A percentile compares a stretch with the other conserved stretches of the same genome.
Evolutionary conservation across 2,113 vertebrate species (phyloP).

Genomic region (Salvator merianae): DNA sequence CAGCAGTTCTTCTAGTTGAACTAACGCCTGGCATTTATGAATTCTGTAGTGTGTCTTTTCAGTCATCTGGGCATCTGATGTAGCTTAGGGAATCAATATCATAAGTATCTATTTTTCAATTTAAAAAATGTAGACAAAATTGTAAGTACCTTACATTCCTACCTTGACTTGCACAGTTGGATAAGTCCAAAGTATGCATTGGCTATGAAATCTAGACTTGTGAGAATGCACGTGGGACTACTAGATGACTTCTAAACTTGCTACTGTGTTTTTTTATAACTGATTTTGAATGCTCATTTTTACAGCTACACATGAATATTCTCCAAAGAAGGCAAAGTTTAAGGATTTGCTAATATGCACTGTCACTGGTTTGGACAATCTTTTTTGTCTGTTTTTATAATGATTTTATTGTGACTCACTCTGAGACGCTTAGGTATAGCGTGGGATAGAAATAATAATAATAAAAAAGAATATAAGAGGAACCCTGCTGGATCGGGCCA

Average conservation of each 20-base stretch:
- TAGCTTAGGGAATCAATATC: constrained; percentile 17
- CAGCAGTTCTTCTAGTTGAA: constrained; percentile 52
- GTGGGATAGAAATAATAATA: no score
- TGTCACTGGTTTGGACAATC: no score
- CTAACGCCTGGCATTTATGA: constrained; percentile 43
- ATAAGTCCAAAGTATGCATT: constrained; percentile 34
- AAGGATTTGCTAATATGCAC: no score
- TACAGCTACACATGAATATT: not conserved
- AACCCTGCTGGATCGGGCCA: no score
- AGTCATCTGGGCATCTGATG: constrained; percentile 40
- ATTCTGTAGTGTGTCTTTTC: constrained; percentile 59
- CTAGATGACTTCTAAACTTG: constrained; percentile 29
- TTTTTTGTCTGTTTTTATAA: no score
- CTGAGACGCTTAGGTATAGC: no score
- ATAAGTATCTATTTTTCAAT: constrained; percentile 37
- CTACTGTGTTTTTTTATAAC: constrained; percentile 29
- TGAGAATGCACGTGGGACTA: not conserved
- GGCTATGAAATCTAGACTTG: constrained; percentile 40
- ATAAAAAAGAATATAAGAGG: no score
- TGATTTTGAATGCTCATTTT: constrained; percentile 26
- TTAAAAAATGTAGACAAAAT: constrained; percentile 36
- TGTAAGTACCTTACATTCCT: constrained; percentile 33
- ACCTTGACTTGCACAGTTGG: constrained; percentile 60
- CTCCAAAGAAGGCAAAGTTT: not conserved
- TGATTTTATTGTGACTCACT: no score